Conservation (phyloP, 92 coral and sea anemone genomes). For the Desmophyllum pertusum region DNA sequence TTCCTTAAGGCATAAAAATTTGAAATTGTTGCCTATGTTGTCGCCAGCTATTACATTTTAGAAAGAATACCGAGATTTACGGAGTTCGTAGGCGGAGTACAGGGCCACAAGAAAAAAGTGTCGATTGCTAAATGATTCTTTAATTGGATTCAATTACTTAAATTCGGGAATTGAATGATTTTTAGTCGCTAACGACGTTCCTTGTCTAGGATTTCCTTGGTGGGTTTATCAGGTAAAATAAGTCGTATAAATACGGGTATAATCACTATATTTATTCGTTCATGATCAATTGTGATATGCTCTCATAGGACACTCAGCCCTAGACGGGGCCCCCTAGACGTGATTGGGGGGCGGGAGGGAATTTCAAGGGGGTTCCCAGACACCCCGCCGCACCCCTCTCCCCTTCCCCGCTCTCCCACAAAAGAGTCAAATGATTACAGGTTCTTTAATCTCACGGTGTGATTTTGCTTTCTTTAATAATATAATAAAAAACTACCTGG, state of each 20-base stretch:
- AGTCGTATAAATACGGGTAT: no score
- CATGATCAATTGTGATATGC: no score
- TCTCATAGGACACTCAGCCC: no score
- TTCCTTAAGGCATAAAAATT: not conserved
- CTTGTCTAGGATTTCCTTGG: not conserved
- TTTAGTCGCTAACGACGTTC: slow-evolving; percentile 10
- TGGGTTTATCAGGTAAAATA: slow-evolving; percentile 2
- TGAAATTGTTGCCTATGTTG: not conserved
- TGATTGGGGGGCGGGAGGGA: no score
- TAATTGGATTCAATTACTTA: not conserved
- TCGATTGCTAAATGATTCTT: slow-evolving; percentile 1
- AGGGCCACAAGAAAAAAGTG: not conserved
- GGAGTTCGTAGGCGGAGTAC: not conserved
- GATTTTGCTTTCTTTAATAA: not conserved
- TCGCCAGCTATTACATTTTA: not conserved
- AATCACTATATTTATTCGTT: no score
- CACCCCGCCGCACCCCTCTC: not conserved
- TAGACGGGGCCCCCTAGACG: no score
- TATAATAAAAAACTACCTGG: not conserved
- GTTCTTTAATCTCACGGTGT: not conserved
- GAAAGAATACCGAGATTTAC: not conserved
- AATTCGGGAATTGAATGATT: not conserved
- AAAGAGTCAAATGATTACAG: not conserved
- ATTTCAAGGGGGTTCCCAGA: not conserved
- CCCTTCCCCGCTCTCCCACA: not conserved